Evolutionary conservation across 2,888 invertebrate species (phyloP).

Genomic region (Cerastis leucographa): DNA sequence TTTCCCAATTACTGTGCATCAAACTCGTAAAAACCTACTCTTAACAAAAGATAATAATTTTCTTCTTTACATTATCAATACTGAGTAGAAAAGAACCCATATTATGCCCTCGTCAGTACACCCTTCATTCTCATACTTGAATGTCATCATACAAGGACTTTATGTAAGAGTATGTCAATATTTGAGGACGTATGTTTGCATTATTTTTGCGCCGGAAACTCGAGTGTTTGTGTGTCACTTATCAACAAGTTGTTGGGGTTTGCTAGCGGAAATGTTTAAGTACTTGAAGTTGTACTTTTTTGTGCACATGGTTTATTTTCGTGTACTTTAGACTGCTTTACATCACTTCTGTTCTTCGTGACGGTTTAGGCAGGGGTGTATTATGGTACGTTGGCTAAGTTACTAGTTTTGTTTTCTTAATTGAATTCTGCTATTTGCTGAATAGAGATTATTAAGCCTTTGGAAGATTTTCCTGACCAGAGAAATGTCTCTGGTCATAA

Average conservation of each 20-base stretch:
- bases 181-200: slow-evolving; percentile 42
- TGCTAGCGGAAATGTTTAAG: slow-evolving; percentile 2
- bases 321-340: background rate
- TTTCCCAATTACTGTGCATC: background rate
- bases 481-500: background rate
- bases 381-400: background rate
- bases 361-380: background rate
- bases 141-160: slow-evolving; percentile 35
- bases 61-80: slow-evolving; percentile 1
- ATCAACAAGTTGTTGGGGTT: slow-evolving; percentile 56
- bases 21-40: background rate
- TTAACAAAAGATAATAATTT: background rate
- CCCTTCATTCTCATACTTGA: background rate
- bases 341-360: background rate
- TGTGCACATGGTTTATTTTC: background rate
- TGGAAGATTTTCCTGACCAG: background rate
- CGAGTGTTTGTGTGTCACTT: slow-evolving; percentile 41
- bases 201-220: slow-evolving; percentile 30
- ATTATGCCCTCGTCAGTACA: slow-evolving; percentile 17
- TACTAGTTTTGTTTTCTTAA: background rate
- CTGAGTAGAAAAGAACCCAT: background rate
- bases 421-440: background rate
- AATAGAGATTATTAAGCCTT: background rate
- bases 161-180: slow-evolving; percentile 39
- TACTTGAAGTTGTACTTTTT: background rate